Evolutionary conservation across 1,140 invertebrate species (phyloP).

Genomic region (Augochlora pura): DNA sequence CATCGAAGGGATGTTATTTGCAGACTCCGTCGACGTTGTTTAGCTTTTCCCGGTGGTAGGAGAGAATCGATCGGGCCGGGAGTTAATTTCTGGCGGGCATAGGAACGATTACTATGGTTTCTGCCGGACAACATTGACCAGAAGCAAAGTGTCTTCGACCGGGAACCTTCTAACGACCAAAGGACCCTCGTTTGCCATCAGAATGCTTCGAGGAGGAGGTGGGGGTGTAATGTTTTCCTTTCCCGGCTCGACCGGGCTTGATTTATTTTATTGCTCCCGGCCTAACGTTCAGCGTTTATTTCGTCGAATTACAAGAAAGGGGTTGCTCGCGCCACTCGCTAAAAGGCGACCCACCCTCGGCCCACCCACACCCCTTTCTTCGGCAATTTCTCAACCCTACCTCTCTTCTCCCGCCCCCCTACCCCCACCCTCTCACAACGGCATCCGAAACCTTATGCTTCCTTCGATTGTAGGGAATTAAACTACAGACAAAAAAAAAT

Average conservation of each 20-base stretch:
- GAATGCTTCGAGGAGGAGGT: slow-evolving; percentile 57
- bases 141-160: slow-evolving; percentile 41
- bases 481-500: slow-evolving; percentile 16
- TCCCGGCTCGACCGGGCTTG: slow-evolving; percentile 61
- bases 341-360: slow-evolving; percentile 51
- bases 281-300: slow-evolving; percentile 70
- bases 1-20: too few relatives aligned
- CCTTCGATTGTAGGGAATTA: slow-evolving; percentile 27
- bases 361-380: slow-evolving; percentile 24
- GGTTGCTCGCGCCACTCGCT: slow-evolving; percentile 68
- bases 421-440: too few relatives aligned
- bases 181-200: slow-evolving; percentile 66
- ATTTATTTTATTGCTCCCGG: slow-evolving; percentile 70
- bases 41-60: not conserved
- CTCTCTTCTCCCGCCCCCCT: too few relatives aligned
- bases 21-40: not conserved
- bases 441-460: slow-evolving; percentile 54
- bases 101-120: not conserved
- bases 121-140: slow-evolving; percentile 28
- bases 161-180: slow-evolving; percentile 51
- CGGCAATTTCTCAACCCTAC: slow-evolving; percentile 37
- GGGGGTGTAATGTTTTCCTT: slow-evolving; percentile 69
- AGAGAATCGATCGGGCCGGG: not conserved
- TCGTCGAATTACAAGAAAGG: slow-evolving; percentile 70
- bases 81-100: not conserved